Percentiles rank a stretch among this genome's conserved stretches.
These are phyloP conservation scores for Eremophila alpestris DNA, from an alignment of 2,797 vertebrate genomes.

Conservation along the genomic window DNA sequence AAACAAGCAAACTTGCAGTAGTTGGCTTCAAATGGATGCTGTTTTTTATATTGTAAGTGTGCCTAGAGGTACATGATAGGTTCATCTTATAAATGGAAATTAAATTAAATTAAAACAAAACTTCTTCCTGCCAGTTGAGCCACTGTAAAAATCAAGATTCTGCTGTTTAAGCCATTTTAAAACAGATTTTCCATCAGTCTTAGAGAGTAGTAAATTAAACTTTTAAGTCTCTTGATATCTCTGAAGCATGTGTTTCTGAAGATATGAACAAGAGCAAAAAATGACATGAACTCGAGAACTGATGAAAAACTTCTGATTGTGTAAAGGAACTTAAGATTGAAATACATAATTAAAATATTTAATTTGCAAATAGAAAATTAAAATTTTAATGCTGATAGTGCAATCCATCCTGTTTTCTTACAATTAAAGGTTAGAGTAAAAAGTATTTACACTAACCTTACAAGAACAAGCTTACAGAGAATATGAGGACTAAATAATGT, in stretches of 20 bases:
- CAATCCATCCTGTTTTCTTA: neutral
- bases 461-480: neutral
- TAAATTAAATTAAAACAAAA: conserved; percentile 65
- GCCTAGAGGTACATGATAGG: conserved; percentile 60
- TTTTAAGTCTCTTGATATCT: neutral
- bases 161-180: conserved; percentile 36
- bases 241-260: neutral
- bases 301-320: neutral
- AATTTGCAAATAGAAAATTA: neutral
- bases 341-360: neutral
- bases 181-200: conserved; percentile 29
- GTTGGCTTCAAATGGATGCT: neutral
- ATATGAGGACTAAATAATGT: neutral
- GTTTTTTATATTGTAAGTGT: conserved; percentile 11
- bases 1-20: conserved; percentile 14
- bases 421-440: neutral
- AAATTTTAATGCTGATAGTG: neutral
- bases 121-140: conserved; percentile 61
- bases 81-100: conserved; percentile 67
- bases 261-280: neutral
- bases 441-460: neutral
- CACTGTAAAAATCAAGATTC: conserved; percentile 47
- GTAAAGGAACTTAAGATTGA: neutral
- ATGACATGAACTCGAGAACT: neutral
- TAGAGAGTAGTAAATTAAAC: conserved; percentile 25